Conservation (phyloP, 2,888 invertebrate species). For the Conistra vaccinii region DNA sequence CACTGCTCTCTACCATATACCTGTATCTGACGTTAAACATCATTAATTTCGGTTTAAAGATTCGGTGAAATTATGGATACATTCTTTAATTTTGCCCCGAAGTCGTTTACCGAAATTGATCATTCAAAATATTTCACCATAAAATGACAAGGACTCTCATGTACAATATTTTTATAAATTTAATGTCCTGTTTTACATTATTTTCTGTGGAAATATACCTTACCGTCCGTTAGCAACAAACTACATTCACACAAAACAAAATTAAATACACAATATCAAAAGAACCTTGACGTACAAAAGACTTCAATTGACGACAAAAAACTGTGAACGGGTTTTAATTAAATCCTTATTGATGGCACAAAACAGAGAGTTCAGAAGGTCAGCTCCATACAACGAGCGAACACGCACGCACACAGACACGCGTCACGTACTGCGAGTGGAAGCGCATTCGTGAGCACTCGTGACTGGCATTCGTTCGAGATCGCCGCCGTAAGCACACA, state of each 20-base stretch:
- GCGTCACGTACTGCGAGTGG: background rate
- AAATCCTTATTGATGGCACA: slow-evolving; percentile 37
- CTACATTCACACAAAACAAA: background rate
- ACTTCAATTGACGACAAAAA: slow-evolving; percentile 46
- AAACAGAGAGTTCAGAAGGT: background rate
- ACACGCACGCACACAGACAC: background rate
- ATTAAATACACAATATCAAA: slow-evolving; percentile 34
- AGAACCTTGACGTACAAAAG: slow-evolving; percentile 34
- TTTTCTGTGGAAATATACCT: background rate
- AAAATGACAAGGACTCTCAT: no score
- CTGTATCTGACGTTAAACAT: no score
- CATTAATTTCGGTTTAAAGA: no score
- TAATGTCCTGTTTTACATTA: background rate
- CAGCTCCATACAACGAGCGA: background rate
- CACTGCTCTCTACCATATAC: no score
- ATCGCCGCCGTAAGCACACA: no score
- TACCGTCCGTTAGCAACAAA: background rate
- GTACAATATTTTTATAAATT: no score
- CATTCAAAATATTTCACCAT: no score
- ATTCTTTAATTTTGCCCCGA: no score
- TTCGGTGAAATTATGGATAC: no score
- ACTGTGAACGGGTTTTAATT: slow-evolving; percentile 58
- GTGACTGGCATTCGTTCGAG: no score
- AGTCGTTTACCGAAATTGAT: no score
- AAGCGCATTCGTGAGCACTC: background rate